These are phyloP conservation scores for Aquatica leii DNA, from an alignment of 2,888 invertebrate genomes.

Conservation along the genomic window DNA sequence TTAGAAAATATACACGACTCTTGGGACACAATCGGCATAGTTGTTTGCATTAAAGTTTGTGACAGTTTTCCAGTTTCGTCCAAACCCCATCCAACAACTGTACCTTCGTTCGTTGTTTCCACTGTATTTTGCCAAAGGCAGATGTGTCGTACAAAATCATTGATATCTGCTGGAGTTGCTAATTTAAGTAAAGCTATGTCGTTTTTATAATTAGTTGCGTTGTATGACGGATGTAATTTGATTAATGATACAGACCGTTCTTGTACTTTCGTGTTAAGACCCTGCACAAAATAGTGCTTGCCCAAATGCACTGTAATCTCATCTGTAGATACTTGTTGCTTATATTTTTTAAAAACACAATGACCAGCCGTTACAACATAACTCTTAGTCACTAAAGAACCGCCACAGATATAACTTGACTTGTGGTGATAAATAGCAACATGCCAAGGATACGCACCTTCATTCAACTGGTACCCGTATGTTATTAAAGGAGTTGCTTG, in stretches of 20 bases:
- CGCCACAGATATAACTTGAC: constrained; percentile 55
- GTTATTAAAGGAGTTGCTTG: constrained; percentile 67
- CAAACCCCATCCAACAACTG: constrained; percentile 63
- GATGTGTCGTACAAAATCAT: constrained; percentile 55
- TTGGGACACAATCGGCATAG: constrained; percentile 69
- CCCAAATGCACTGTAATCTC: constrained; percentile 42
- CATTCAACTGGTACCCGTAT: constrained; percentile 65
- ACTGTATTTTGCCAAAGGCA: constrained; percentile 52
- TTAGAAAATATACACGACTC: constrained; percentile 68
- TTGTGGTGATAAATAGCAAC: constrained; percentile 68
- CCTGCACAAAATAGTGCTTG: constrained; percentile 55
- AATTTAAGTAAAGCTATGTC: constrained; percentile 56
- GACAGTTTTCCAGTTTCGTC: constrained; percentile 67
- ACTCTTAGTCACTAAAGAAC: constrained; percentile 50
- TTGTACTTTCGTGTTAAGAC: constrained; percentile 56
- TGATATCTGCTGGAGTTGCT: constrained; percentile 47
- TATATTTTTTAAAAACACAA: constrained; percentile 52
- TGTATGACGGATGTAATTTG: constrained; percentile 52
- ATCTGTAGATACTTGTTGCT: constrained; percentile 38
- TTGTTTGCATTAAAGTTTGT: constrained; percentile 66
- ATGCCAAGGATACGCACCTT: constrained; percentile 76
- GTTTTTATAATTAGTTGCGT: constrained; percentile 49
- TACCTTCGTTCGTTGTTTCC: constrained; percentile 45
- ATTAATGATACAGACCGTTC: constrained; percentile 53
- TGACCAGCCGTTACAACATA: constrained; percentile 57